Conservation (phyloP, 2,797 vertebrate genomes). For the Clarias fuscus region DNA sequence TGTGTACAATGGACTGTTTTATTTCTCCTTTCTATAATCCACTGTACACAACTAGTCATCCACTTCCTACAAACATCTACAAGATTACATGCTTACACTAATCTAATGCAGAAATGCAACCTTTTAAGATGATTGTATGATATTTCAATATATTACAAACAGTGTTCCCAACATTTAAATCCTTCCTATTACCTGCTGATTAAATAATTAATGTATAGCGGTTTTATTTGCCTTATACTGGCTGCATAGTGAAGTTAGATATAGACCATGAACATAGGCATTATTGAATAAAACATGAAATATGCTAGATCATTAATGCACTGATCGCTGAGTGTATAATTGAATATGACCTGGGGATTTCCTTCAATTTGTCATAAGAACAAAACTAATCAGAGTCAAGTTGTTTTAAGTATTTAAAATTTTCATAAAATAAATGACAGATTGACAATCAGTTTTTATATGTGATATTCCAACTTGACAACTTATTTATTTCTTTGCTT, state of each 20-base stretch:
- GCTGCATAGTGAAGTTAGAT: neutral
- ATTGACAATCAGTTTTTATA: neutral
- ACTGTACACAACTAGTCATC: slow-evolving; percentile 23
- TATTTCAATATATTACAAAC: neutral
- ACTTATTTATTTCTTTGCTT: neutral
- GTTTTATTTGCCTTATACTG: neutral
- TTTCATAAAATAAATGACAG: neutral
- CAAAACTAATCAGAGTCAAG: neutral
- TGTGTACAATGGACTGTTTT: slow-evolving; percentile 45
- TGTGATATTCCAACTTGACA: neutral
- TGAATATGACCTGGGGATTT: neutral
- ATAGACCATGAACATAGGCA: neutral
- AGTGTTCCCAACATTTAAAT: slow-evolving; percentile 6
- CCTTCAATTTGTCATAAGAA: neutral
- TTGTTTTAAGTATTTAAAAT: neutral
- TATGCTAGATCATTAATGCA: neutral
- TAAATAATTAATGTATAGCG: neutral
- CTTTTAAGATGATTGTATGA: slow-evolving; percentile 5
- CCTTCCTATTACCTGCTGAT: neutral
- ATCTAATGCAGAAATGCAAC: slow-evolving; percentile 35
- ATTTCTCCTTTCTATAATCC: slow-evolving; percentile 49
- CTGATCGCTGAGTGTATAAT: neutral
- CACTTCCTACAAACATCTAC: slow-evolving; percentile 19
- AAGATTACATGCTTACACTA: slow-evolving; percentile 38
- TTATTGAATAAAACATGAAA: slow-evolving; percentile 1